Percentiles rank a stretch among this genome's conserved stretches.
Evolutionary conservation across 2,888 invertebrate species (phyloP).

Genomic region (Platerodrilus igneus): DNA sequence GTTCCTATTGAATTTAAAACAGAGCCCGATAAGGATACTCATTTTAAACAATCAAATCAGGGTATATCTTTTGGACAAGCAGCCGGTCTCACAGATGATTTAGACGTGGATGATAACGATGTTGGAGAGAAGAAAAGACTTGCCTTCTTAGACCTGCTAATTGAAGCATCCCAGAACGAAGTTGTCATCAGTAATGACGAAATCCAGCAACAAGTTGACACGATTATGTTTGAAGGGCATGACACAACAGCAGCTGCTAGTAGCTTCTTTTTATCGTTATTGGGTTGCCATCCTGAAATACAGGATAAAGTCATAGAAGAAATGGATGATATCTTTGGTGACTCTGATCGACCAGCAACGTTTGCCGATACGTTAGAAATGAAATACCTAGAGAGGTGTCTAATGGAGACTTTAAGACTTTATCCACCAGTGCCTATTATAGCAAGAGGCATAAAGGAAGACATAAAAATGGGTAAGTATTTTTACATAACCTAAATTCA

Average conservation of each 20-base stretch:
- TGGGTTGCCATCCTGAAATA: slow-evolving; percentile 75
- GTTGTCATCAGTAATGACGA: slow-evolving; percentile 70
- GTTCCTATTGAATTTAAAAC: slow-evolving; percentile 42
- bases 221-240: slow-evolving; percentile 86
- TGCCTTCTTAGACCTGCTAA: slow-evolving; percentile 84
- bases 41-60: slow-evolving; percentile 53
- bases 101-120: slow-evolving; percentile 79
- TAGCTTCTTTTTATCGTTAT: slow-evolving; percentile 78
- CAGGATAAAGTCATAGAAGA: slow-evolving; percentile 73
- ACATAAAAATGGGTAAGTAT: slow-evolving; percentile 60
- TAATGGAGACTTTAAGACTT: slow-evolving; percentile 71
- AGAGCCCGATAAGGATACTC: slow-evolving; percentile 34
- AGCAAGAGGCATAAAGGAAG: slow-evolving; percentile 65
- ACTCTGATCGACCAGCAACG: slow-evolving; percentile 70
- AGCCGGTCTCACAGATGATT: slow-evolving; percentile 61
- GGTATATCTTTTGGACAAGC: slow-evolving; percentile 61
- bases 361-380: slow-evolving; percentile 74
- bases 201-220: slow-evolving; percentile 82
- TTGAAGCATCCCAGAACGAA: slow-evolving; percentile 77
- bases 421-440: slow-evolving; percentile 79
- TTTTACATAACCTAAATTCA: neutral
- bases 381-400: slow-evolving; percentile 76
- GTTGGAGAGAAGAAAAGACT: slow-evolving; percentile 77
- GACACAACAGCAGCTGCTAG: slow-evolving; percentile 83
- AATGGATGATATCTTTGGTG: slow-evolving; percentile 70